A percentile compares a stretch with the other conserved stretches of the same genome.
Conservation (phyloP, 2,113 vertebrate species). For the Sakesphorus luctuosus region DNA sequence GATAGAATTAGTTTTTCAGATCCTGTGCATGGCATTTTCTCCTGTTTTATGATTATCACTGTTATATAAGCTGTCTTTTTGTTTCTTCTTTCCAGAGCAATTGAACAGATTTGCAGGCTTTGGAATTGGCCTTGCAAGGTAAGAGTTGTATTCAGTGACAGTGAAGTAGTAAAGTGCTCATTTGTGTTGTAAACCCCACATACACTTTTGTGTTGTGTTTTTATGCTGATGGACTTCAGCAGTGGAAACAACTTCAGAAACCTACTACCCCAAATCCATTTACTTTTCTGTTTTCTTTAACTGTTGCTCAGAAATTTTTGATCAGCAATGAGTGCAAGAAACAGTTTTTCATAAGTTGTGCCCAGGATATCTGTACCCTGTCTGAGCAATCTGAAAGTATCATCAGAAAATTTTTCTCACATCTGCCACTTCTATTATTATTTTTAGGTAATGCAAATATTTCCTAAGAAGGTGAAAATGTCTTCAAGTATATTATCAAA, state of each 20-base stretch:
- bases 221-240: background rate
- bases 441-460: background rate
- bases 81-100: constrained; percentile 81
- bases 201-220: background rate
- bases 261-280: background rate
- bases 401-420: background rate
- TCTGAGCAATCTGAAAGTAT: background rate
- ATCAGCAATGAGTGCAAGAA: background rate
- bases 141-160: constrained; percentile 19
- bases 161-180: background rate
- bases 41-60: background rate
- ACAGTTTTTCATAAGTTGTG: accelerated
- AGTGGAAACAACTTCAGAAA: background rate
- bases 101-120: constrained; percentile 91
- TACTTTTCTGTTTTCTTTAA: background rate
- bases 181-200: background rate
- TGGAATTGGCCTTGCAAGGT: constrained; percentile 94
- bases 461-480: background rate
- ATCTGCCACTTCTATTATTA: background rate
- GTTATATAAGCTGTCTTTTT: constrained; percentile 60
- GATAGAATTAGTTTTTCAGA: background rate
- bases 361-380: accelerated
- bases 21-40: background rate
- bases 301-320: background rate
- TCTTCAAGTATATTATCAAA: background rate